Percentiles rank a stretch among this genome's conserved stretches.
Conservation (phyloP, 2,113 vertebrate species). For the Cavia aperea region DNA sequence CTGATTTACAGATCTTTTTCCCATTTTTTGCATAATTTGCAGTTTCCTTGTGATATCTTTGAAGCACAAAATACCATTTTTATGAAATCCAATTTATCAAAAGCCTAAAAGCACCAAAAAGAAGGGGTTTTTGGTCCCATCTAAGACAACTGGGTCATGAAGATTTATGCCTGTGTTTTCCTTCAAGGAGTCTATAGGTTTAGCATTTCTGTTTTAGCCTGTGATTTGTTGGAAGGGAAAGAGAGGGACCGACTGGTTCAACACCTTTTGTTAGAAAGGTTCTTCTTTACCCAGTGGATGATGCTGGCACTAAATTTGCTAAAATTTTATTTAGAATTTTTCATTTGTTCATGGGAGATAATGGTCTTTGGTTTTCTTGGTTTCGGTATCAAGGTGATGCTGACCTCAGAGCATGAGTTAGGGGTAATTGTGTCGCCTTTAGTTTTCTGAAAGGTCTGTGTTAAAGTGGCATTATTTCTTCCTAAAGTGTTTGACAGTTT, state of each 20-base stretch:
- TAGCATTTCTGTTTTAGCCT: not conserved
- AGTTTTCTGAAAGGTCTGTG: not conserved
- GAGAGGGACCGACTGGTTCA: not conserved
- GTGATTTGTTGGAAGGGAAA: not conserved
- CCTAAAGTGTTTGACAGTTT: not conserved
- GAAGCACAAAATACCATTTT: not conserved
- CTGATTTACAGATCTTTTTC: not conserved
- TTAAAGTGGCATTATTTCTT: not conserved
- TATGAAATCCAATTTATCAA: not conserved
- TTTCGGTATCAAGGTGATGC: not conserved
- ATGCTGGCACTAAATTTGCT: not conserved
- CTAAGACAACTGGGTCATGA: not conserved
- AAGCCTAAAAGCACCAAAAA: not conserved
- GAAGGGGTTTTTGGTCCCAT: not conserved
- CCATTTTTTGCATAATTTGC: not conserved
- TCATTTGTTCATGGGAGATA: not conserved
- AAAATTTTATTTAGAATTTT: not conserved
- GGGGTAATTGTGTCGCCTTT: not conserved
- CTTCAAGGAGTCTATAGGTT: not conserved
- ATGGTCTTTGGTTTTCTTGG: not conserved
- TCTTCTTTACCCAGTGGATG: not conserved
- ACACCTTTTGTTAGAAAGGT: not conserved
- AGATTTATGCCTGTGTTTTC: not conserved
- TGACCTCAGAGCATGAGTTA: not conserved
- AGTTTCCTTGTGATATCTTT: not conserved